These are phyloP conservation scores for Tragelaphus oryx DNA, from an alignment of 2,797 vertebrate species.

Conservation along the genomic window DNA sequence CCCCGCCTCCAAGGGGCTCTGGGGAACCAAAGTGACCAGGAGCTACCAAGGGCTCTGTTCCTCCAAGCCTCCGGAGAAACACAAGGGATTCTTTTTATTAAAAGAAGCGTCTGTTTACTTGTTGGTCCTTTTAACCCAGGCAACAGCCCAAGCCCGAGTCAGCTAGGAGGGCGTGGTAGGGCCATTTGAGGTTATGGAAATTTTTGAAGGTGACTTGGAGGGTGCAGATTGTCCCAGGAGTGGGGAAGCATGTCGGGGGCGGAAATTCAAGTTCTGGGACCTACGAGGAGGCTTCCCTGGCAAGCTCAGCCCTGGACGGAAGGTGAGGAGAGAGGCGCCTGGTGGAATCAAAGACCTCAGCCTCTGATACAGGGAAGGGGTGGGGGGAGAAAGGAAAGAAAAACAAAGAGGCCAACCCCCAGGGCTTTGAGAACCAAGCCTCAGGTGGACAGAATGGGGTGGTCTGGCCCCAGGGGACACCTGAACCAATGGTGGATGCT, in stretches of 20 bases:
- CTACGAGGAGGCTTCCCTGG: neutral
- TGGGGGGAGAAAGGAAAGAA: neutral
- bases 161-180: conserved; percentile 46
- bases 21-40: neutral
- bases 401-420: neutral
- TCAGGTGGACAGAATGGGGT: neutral
- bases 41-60: neutral
- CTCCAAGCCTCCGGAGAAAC: conserved; percentile 1
- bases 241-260: neutral
- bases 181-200: conserved; percentile 70
- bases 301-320: neutral
- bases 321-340: neutral
- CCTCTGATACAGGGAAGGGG: neutral
- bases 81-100: conserved; percentile 68
- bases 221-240: conserved; percentile 61
- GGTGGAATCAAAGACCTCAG: neutral
- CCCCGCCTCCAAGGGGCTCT: neutral
- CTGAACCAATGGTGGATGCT: neutral
- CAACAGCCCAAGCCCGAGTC: conserved; percentile 67
- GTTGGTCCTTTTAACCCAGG: conserved; percentile 69
- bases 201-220: conserved; percentile 74
- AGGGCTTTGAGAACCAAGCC: neutral
- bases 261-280: neutral
- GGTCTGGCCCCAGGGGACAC: no score
- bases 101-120: conserved; percentile 64